These are phyloP conservation scores for Ceratina australensis DNA, from an alignment of 1,140 invertebrate genomes.

Conservation along the genomic window DNA sequence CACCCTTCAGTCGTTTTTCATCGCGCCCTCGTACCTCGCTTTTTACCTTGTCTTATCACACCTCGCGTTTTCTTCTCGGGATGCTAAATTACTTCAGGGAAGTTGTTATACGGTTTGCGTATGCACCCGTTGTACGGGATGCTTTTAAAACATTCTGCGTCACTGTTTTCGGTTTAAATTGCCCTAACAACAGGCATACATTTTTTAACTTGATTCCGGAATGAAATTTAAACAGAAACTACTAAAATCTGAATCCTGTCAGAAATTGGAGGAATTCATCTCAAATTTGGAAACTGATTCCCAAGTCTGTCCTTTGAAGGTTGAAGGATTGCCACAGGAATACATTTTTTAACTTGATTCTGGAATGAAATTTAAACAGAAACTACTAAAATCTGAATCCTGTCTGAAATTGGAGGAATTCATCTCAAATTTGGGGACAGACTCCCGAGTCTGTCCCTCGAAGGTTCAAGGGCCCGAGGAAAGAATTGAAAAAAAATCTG, in stretches of 20 bases:
- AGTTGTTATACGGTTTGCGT: not conserved
- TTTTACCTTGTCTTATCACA: slow-evolving; percentile 12
- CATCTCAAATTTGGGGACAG: slow-evolving; percentile 3
- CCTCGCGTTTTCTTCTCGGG: not conserved
- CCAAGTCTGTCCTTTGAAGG: slow-evolving; percentile 5
- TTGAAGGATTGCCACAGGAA: too few species aligned
- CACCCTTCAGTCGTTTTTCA: not conserved
- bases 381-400: not conserved
- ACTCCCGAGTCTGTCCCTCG: slow-evolving; percentile 6
- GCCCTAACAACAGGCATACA: not conserved
- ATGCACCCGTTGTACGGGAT: too few species aligned
- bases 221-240: too few species aligned
- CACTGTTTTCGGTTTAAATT: not conserved
- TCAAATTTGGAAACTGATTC: not conserved
- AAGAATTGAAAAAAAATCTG: not conserved
- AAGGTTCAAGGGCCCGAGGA: not conserved
- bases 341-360: too few species aligned
- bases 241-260: not conserved
- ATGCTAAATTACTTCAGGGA: not conserved
- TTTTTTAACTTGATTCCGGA: too few species aligned
- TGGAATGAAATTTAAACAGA: too few species aligned
- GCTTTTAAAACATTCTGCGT: not conserved
- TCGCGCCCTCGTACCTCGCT: not conserved
- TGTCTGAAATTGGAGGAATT: slow-evolving; percentile 10
- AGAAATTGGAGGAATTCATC: slow-evolving; percentile 10